A percentile compares a stretch with the other conserved stretches of the same genome.
phyloP scores from a whole-genome alignment of 2,888 invertebrate species.

The Oligia strigilis region DNA sequence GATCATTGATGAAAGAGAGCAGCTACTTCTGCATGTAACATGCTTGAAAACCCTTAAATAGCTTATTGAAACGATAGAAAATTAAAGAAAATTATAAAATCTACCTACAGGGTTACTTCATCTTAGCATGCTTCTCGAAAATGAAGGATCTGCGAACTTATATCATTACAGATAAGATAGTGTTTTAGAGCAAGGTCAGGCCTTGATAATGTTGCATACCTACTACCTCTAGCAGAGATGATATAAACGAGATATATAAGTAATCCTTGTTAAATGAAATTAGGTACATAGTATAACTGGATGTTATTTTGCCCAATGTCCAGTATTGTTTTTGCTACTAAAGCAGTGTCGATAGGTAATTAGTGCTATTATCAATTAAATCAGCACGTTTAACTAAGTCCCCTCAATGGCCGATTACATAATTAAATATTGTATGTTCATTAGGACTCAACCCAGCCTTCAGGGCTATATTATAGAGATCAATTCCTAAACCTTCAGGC shows the following conservation, averaged over 20 bases:
- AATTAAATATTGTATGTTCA: neutral
- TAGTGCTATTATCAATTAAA: slow-evolving; percentile 8
- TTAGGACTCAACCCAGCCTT: neutral
- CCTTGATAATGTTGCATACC: slow-evolving; percentile 58
- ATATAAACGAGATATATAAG: neutral
- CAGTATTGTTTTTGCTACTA: neutral
- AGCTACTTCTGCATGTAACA: neutral
- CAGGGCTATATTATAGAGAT: neutral
- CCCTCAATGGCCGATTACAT: neutral
- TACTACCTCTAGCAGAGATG: slow-evolving; percentile 18
- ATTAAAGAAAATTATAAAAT: neutral
- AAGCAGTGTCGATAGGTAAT: neutral
- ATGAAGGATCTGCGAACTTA: slow-evolving; percentile 57
- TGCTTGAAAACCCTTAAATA: neutral
- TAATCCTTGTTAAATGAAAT: neutral
- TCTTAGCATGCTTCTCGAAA: slow-evolving; percentile 26
- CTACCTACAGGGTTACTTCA: neutral
- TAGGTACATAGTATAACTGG: no score
- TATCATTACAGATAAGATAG: slow-evolving; percentile 67
- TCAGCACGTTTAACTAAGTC: neutral
- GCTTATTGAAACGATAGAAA: neutral
- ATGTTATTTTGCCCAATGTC: neutral
- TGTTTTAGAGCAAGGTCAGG: slow-evolving; percentile 70
- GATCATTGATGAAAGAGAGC: neutral
- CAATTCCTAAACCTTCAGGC: neutral